Evolutionary conservation across 2,113 vertebrate species (phyloP).

Genomic region (Corydoras maculifer): DNA sequence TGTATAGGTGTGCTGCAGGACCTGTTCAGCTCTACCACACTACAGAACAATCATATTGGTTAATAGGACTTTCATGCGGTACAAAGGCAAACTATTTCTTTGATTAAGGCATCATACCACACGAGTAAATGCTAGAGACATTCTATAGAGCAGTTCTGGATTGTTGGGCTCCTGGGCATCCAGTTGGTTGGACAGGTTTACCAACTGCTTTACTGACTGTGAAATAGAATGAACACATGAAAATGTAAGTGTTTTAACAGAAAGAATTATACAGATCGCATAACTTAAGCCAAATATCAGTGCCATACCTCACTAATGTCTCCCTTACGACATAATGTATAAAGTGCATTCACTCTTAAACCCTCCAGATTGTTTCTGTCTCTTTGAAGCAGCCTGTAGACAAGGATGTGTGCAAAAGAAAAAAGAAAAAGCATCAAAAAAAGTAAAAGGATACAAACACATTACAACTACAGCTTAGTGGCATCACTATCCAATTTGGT

Average conservation of each 20-base stretch:
- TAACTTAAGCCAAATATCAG: background rate
- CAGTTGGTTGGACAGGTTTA: slow-evolving; percentile 72
- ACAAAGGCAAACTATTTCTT: too few species aligned
- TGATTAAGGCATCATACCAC: slow-evolving; percentile 66
- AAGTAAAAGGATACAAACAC: too few species aligned
- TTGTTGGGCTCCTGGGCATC: slow-evolving; percentile 79
- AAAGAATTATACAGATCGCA: background rate
- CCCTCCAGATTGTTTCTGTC: slow-evolving; percentile 86
- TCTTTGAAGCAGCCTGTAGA: slow-evolving; percentile 80
- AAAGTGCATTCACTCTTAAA: slow-evolving; percentile 78
- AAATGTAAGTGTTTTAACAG: background rate
- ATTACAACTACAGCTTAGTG: too few species aligned
- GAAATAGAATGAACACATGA: slow-evolving; percentile 27
- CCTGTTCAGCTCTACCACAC: slow-evolving; percentile 83
- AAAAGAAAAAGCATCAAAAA: background rate
- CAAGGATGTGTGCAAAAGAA: slow-evolving; percentile 38
- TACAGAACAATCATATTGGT: slow-evolving; percentile 40
- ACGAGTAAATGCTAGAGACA: slow-evolving; percentile 86
- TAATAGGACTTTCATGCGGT: too few species aligned
- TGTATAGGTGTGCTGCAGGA: slow-evolving; percentile 78
- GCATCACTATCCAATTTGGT: too few species aligned
- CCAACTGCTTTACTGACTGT: slow-evolving; percentile 77
- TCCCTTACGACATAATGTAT: slow-evolving; percentile 86
- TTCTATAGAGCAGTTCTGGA: slow-evolving; percentile 76
- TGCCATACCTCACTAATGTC: slow-evolving; percentile 75